A percentile compares a stretch with the other conserved stretches of the same genome.
Evolutionary conservation across 2,113 vertebrate genomes (phyloP).

Genomic region (Morone saxatilis): DNA sequence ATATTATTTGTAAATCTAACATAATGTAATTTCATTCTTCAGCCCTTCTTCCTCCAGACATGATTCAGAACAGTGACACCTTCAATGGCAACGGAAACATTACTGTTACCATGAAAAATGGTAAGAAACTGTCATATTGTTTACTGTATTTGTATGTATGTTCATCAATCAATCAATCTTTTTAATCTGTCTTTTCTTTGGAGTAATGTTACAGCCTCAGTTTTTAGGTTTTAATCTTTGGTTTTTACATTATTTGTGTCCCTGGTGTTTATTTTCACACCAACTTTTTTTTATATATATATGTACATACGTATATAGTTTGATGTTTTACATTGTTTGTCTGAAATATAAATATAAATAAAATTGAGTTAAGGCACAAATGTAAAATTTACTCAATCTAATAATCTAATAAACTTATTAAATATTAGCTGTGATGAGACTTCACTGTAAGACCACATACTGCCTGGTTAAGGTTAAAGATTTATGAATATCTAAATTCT

Average conservation of each 20-base stretch:
- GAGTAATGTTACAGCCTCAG: no score
- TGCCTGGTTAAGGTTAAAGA: background rate
- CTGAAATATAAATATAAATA: no score
- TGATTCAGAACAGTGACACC: background rate
- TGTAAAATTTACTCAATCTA: background rate
- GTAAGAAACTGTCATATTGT: conserved; percentile 23
- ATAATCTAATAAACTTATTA: no score
- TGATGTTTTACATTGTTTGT: no score
- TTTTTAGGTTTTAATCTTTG: no score
- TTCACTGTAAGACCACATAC: background rate
- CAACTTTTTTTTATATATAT: no score
- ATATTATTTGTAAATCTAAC: background rate
- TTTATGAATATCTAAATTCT: background rate
- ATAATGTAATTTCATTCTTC: background rate
- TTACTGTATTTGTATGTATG: background rate
- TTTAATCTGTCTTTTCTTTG: no score
- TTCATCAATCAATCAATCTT: no score
- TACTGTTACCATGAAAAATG: background rate
- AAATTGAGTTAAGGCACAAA: background rate
- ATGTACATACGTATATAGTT: no score
- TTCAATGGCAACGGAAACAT: conserved; percentile 10
- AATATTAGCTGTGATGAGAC: no score
- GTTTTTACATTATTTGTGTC: no score
- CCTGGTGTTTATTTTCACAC: no score
- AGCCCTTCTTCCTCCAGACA: background rate